Evolutionary conservation across 2,888 invertebrate species (phyloP), one percentile per base, ranked within the genome.

Genomic region (Odontocolon sp.): DNA sequence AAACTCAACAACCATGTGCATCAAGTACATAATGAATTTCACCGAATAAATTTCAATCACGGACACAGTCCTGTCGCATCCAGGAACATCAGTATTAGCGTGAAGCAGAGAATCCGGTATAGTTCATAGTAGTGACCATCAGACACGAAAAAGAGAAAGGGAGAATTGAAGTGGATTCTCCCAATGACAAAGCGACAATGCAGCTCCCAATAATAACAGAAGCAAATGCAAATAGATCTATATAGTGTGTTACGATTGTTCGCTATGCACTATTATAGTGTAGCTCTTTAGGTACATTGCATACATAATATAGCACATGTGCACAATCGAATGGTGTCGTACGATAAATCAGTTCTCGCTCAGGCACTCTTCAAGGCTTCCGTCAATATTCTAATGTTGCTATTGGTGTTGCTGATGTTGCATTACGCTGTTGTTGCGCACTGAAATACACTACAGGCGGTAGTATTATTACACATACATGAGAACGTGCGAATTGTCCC

Each of bases 341-440:
- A 57, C 75, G 70, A 76, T 76, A 76, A 76, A 76, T 76, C 75
- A 70, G 59, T 52, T 21, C n/a, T n/a, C 45, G 52, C 38, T 14
- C 42, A 59, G 54, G 28, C 18, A 40, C 69, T 70, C 57, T 28
- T 23, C 42, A 52, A 40, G 31, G 70, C 59, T 70, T 66, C 50
- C 57, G 64, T 59, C 57, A n/a, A n/a, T 57, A 23, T 42, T 54
- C 57, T 11, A 11, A 33, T 8, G 2, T n/a, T 23, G 38, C 11
- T 31, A 4, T 45, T 21, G 5, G 16, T 21, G 9, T 45, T n/a
- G 38, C 38, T 9, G n/a, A n/a, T n/a, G n/a, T n/a, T n/a, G n/a
- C n/a, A n/a, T n/a, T n/a, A n/a, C n/a, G 18, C 42, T 18, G n/a
- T 26, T 21, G 54, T 31, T 18, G 11, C 54, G 45, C 40, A 33